Conservation (phyloP, 35 echinoderm and acorn worm species). For the Anneissia japonica region DNA sequence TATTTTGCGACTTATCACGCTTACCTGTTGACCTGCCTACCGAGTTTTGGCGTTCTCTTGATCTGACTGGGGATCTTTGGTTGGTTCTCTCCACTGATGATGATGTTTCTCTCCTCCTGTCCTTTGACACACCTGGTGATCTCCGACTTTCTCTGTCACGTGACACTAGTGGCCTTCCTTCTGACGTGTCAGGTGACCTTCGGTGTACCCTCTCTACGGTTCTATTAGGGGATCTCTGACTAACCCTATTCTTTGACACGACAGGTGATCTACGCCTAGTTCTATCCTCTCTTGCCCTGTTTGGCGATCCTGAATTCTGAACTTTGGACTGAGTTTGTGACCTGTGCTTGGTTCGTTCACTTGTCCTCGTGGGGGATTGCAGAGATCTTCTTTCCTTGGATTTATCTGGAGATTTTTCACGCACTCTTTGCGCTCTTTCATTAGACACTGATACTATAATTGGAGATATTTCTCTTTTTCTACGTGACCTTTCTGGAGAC, state of each 20-base stretch:
- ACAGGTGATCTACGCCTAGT: neutral
- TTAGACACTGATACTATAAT: neutral
- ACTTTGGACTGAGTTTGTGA: neutral
- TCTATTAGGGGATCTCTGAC: neutral
- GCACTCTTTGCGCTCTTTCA: neutral
- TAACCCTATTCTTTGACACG: neutral
- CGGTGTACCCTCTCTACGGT: no score
- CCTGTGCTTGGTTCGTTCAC: neutral
- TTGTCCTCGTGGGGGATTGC: neutral
- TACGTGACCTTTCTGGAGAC: neutral
- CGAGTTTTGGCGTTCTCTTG: neutral
- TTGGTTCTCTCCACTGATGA: neutral
- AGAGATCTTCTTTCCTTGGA: neutral
- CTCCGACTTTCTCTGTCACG: neutral
- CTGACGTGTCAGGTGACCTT: neutral
- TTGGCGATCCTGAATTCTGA: neutral
- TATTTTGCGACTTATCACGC: neutral
- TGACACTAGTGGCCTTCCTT: neutral
- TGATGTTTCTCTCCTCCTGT: neutral
- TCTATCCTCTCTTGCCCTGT: neutral
- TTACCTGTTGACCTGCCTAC: neutral
- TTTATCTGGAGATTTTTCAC: neutral
- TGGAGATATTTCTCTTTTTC: neutral
- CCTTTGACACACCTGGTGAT: neutral
- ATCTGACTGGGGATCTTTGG: neutral